These are phyloP conservation scores for Habrosyne pyritoides DNA, from an alignment of 2,888 invertebrate genomes.

Conservation along the genomic window DNA sequence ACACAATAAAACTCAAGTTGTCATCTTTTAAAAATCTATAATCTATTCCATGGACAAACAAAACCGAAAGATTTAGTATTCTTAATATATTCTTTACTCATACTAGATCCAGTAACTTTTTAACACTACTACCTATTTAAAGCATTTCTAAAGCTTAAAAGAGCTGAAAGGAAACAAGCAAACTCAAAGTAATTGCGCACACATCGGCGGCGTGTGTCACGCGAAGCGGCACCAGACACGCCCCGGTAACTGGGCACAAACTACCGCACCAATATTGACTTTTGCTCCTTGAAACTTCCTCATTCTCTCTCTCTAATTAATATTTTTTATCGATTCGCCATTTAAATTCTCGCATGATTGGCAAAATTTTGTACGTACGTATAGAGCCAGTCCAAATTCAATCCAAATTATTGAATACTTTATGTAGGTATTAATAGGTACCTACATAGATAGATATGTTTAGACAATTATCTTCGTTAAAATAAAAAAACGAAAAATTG, in stretches of 20 bases:
- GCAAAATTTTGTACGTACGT: not conserved
- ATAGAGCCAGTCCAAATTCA: not conserved
- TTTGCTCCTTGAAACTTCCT: constrained; percentile 67
- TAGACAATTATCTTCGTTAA: no score
- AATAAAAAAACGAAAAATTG: no score
- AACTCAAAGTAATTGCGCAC: constrained; percentile 10
- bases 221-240: constrained; percentile 49
- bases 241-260: constrained; percentile 68
- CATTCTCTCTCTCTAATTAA: constrained; percentile 58
- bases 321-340: constrained; percentile 43
- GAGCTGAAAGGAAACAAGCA: constrained; percentile 12
- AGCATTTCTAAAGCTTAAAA: not conserved
- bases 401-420: no score
- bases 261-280: constrained; percentile 74
- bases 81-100: no score
- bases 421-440: no score
- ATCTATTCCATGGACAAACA: no score
- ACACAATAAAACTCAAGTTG: no score
- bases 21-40: no score
- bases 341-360: constrained; percentile 5
- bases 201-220: constrained; percentile 31
- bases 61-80: no score
- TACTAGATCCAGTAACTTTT: no score
- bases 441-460: no score
- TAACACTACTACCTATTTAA: no score